Percentiles rank a stretch among this genome's conserved stretches.
Evolutionary conservation across 2,113 vertebrate genomes (phyloP).

Genomic region (Cygnus buccinator): DNA sequence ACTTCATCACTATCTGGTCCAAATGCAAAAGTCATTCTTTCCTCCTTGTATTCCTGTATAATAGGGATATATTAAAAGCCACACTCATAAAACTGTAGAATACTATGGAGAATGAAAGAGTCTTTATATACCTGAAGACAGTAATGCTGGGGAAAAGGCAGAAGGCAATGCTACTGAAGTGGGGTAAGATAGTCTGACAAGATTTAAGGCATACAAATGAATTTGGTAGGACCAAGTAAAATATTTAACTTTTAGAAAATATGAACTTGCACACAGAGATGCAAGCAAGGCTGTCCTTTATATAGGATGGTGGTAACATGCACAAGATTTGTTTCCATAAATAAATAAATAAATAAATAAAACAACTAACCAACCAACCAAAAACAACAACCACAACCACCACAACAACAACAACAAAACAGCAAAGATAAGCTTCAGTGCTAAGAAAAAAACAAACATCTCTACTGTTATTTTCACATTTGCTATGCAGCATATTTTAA

Average conservation of each 20-base stretch:
- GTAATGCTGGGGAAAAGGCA: not conserved
- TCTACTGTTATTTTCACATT: not conserved
- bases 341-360: no score
- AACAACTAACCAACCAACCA: no score
- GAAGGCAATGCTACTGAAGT: not conserved
- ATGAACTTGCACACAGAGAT: not conserved
- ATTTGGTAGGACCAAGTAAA: not conserved
- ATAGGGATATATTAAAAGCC: not conserved
- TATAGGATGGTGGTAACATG: rapidly evolving
- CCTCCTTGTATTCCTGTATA: not conserved
- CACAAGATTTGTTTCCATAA: not conserved
- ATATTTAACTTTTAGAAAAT: not conserved
- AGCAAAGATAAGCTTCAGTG: not conserved
- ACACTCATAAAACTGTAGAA: not conserved
- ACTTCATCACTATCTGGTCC: slow-evolving; percentile 4
- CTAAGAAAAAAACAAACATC: rapidly evolving
- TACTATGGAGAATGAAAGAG: not conserved
- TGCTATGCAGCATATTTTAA: not conserved
- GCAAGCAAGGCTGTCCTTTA: not conserved
- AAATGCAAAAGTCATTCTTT: slow-evolving; percentile 3
- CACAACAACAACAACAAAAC: no score
- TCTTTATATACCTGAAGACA: not conserved
- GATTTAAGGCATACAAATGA: not conserved
- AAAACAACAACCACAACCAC: no score
- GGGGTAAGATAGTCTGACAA: not conserved